Evolutionary conservation across 2,113 vertebrate species (phyloP).

Genomic region (Erpornis zantholeuca): DNA sequence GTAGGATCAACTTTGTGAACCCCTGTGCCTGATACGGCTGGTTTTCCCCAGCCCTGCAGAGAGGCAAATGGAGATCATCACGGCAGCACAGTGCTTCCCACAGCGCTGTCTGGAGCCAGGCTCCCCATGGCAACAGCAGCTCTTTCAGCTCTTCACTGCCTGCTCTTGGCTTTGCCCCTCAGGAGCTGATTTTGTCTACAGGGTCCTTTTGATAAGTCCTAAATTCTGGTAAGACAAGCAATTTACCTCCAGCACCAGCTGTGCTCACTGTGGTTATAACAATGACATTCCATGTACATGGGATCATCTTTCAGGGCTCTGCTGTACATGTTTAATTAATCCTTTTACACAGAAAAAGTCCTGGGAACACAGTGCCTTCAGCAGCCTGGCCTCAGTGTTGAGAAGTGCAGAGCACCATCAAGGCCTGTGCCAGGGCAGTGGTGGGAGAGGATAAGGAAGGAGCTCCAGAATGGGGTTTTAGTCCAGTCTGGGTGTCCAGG

Average conservation of each 20-base stretch:
- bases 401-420: background rate
- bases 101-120: background rate
- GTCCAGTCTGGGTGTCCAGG: background rate
- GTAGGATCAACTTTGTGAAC: background rate
- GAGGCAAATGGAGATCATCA: background rate
- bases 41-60: background rate
- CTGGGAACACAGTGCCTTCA: background rate
- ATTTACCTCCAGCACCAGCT: background rate
- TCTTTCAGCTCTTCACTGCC: background rate
- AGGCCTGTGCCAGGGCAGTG: background rate
- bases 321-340: background rate
- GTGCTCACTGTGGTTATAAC: background rate
- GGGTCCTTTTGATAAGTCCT: background rate
- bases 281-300: background rate
- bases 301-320: background rate
- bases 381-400: background rate
- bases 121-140: background rate
- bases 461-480: background rate
- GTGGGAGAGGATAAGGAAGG: background rate
- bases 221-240: background rate
- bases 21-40: background rate
- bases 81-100: background rate
- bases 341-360: background rate
- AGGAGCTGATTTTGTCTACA: background rate
- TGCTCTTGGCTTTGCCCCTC: background rate